Conservation (phyloP, 2,113 vertebrate species). For the Barnardius zonarius region DNA sequence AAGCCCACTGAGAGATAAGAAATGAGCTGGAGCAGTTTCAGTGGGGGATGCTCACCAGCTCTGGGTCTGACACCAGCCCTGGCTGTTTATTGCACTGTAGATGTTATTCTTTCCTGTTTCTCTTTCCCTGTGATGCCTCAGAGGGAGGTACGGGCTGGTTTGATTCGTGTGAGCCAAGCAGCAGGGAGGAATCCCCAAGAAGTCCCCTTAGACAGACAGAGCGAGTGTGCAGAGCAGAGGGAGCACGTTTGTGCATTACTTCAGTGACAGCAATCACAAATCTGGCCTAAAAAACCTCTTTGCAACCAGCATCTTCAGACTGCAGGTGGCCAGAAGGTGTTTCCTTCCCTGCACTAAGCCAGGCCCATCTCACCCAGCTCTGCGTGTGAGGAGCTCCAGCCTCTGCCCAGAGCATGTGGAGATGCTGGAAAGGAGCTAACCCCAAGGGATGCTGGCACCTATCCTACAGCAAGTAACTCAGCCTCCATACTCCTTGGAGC, state of each 20-base stretch:
- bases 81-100: rapidly evolving
- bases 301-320: rapidly evolving
- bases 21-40: background rate
- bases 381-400: background rate
- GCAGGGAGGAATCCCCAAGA: background rate
- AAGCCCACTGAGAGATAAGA: background rate
- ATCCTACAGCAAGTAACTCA: background rate
- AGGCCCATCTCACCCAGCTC: background rate
- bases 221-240: background rate
- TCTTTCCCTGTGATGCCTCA: rapidly evolving
- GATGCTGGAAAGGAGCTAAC: background rate
- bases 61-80: background rate
- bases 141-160: background rate
- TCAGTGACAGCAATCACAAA: background rate
- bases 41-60: rapidly evolving
- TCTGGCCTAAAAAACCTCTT: background rate
- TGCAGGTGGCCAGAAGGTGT: no score
- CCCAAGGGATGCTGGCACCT: rapidly evolving
- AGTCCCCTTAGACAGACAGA: background rate
- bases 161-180: background rate
- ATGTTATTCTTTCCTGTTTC: background rate
- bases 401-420: background rate
- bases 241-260: rapidly evolving
- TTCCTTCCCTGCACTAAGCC: rapidly evolving
- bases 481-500: background rate